Evolutionary conservation across 2,797 vertebrate species (phyloP).

Genomic region (Cuculus canorus): DNA sequence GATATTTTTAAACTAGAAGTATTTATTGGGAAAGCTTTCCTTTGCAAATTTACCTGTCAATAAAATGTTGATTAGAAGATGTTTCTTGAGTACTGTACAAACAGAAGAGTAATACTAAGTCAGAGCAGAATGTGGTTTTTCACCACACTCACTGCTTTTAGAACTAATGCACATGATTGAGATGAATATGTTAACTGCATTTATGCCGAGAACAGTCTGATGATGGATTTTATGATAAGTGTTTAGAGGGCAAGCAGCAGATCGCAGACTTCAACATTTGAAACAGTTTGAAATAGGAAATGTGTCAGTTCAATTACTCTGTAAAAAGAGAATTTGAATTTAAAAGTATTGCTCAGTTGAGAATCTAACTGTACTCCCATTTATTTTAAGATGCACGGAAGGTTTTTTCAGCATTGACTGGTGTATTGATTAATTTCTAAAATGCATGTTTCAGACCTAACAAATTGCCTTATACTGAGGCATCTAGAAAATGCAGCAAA

Average conservation of each 20-base stretch:
- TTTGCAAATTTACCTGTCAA: not conserved
- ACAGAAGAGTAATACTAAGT: not conserved
- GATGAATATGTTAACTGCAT: not conserved
- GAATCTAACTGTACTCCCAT: conserved; percentile 16
- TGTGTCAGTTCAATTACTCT: conserved; percentile 7
- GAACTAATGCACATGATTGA: not conserved
- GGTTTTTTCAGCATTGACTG: conserved; percentile 21
- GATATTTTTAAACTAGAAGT: not conserved
- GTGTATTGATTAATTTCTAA: conserved; percentile 57
- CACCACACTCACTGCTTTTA: not conserved
- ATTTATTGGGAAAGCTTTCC: not conserved
- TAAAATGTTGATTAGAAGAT: not conserved
- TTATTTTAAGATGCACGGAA: conserved; percentile 5
- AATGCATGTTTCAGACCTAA: conserved; percentile 34
- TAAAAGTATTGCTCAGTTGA: not conserved
- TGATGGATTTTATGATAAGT: not conserved
- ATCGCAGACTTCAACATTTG: not conserved
- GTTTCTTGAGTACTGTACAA: not conserved
- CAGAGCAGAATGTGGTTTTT: not conserved
- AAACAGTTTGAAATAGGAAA: not conserved
- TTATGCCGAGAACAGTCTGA: not conserved
- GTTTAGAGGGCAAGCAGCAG: not conserved
- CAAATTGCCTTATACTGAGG: conserved; percentile 32
- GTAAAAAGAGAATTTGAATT: conserved; percentile 28
- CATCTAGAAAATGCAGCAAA: conserved; percentile 38